Conservation (phyloP, 2,888 invertebrate genomes). For the Tipula confusa region DNA sequence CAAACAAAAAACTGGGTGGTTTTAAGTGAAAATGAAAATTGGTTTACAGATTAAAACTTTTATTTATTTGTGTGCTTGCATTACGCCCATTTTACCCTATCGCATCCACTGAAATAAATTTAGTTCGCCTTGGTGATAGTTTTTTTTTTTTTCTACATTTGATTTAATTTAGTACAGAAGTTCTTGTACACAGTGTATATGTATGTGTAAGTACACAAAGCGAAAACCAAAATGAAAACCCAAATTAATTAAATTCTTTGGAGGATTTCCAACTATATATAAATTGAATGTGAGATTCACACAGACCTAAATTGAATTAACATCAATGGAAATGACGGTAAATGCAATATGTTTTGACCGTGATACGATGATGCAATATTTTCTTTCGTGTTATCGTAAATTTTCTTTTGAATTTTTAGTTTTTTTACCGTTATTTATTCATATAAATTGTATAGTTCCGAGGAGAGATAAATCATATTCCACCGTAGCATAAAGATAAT, state of each 20-base stretch:
- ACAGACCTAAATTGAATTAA: neutral
- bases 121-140: neutral
- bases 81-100: neutral
- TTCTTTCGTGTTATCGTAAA: neutral
- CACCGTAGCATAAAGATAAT: neutral
- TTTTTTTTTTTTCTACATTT: neutral
- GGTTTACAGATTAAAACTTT: slow-evolving; percentile 20
- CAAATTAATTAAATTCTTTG: slow-evolving; percentile 4
- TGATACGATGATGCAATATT: too few species aligned
- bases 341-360: neutral
- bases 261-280: neutral
- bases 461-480: neutral
- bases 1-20: neutral
- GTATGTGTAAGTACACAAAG: neutral
- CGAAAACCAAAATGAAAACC: neutral
- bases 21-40: slow-evolving; percentile 20
- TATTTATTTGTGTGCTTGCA: neutral
- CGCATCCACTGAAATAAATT: neutral
- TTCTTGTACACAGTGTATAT: neutral
- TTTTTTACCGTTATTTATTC: neutral
- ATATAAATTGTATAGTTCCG: neutral
- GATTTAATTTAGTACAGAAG: neutral
- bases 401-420: neutral
- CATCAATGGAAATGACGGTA: neutral
- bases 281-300: neutral